Evolutionary conservation across 2,888 invertebrate genomes (phyloP).

Genomic region (Agriopis aurantiaria): DNA sequence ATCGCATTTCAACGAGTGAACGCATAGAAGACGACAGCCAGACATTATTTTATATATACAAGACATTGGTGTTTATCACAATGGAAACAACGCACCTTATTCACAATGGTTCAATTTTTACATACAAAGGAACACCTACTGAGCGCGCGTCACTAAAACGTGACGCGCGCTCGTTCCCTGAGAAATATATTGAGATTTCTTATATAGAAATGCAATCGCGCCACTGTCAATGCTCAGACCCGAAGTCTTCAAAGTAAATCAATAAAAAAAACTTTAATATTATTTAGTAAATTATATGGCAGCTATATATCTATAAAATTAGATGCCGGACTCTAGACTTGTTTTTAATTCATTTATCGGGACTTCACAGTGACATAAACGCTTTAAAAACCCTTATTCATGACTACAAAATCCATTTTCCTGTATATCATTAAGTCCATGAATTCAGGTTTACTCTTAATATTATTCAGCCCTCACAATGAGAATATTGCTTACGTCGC

Average conservation of each 20-base stretch:
- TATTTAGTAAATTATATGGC: conserved; percentile 22
- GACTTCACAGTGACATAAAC: conserved; percentile 27
- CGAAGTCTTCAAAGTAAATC: neutral
- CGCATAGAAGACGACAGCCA: too few relatives aligned
- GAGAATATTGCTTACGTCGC: conserved; percentile 38
- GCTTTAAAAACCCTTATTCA: conserved; percentile 18
- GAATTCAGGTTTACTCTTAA: conserved; percentile 30
- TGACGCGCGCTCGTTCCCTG: conserved; percentile 21
- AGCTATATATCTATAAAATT: conserved; percentile 1
- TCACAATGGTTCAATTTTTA: conserved; percentile 32
- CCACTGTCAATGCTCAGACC: conserved; percentile 17
- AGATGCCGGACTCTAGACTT: neutral
- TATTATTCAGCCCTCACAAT: conserved; percentile 28
- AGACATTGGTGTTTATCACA: conserved; percentile 24
- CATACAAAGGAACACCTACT: conserved; percentile 20
- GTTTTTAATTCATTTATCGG: neutral
- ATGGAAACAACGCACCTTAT: conserved; percentile 24
- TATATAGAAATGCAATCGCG: conserved; percentile 44
- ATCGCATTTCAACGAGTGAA: too few relatives aligned
- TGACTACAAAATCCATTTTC: conserved; percentile 18
- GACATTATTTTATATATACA: too few relatives aligned
- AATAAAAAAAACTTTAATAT: neutral
- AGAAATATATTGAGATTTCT: conserved; percentile 46
- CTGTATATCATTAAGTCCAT: conserved; percentile 30
- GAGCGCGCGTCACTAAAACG: conserved; percentile 42